phyloP scores from a whole-genome alignment of 2,113 vertebrate genomes.

The Oenanthe oenanthe region DNA sequence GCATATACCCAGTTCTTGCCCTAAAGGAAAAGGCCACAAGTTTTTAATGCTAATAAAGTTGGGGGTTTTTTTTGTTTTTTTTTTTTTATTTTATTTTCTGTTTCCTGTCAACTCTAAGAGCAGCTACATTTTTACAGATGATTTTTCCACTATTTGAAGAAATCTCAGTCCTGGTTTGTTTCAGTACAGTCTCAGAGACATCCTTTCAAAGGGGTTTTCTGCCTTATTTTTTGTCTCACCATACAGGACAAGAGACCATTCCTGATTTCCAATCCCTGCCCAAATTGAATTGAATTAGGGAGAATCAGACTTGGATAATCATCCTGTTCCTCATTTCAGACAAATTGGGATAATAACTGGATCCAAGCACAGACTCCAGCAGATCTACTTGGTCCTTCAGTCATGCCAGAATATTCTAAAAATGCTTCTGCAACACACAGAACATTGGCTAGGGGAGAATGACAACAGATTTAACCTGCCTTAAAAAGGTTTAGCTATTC shows the following conservation, averaged over 20 bases:
- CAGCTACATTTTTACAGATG: background rate
- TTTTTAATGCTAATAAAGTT: background rate
- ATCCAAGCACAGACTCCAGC: background rate
- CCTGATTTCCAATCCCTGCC: background rate
- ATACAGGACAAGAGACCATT: background rate
- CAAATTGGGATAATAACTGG: background rate
- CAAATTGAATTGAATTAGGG: slow-evolving; percentile 45
- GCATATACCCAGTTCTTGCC: background rate
- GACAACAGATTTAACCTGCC: background rate
- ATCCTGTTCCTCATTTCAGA: background rate
- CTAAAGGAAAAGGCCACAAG: background rate
- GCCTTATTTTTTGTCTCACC: background rate
- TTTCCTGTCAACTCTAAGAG: background rate
- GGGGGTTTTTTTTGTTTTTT: no score
- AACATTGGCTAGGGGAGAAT: background rate
- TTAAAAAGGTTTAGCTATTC: background rate
- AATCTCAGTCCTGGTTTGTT: background rate
- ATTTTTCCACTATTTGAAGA: background rate
- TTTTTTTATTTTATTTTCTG: no score
- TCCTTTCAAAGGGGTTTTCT: background rate
- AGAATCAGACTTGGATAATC: background rate
- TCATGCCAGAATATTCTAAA: background rate
- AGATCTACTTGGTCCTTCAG: background rate
- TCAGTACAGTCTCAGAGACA: background rate
- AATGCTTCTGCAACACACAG: background rate